These are phyloP conservation scores for Brachyrhaphis roseni DNA, from an alignment of 2,797 vertebrate genomes.

Conservation along the genomic window DNA sequence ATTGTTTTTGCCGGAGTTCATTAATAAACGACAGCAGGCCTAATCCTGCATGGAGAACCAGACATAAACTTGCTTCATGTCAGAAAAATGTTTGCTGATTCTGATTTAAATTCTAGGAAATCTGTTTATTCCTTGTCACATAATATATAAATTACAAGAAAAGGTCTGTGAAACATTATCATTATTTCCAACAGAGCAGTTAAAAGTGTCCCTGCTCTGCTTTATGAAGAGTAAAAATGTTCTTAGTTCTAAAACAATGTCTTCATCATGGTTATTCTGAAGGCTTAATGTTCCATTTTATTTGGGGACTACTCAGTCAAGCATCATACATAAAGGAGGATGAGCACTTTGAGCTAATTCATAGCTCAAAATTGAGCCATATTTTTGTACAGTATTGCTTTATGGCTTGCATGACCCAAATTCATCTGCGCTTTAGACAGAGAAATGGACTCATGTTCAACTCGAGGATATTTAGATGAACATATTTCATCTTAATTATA, in stretches of 20 bases:
- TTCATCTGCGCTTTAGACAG: background rate
- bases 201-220: conserved; percentile 34
- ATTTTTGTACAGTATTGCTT: background rate
- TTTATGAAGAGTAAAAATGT: conserved; percentile 37
- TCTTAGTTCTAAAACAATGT: conserved; percentile 39
- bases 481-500: background rate
- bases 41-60: background rate
- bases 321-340: conserved; percentile 32
- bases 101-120: conserved; percentile 25
- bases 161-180: conserved; percentile 41
- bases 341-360: conserved; percentile 1
- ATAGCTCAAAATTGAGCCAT: background rate
- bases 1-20: background rate
- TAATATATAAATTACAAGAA: conserved; percentile 39
- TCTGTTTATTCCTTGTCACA: conserved; percentile 33
- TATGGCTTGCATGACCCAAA: background rate
- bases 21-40: background rate
- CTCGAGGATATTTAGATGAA: background rate
- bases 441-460: background rate
- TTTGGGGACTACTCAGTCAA: conserved; percentile 37
- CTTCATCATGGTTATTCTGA: conserved; percentile 49
- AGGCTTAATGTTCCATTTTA: conserved; percentile 44
- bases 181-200: conserved; percentile 27
- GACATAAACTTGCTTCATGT: conserved; percentile 6
- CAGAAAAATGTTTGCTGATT: conserved; percentile 12